Evolutionary conservation across 2,888 invertebrate species (phyloP), one percentile per base, ranked within the genome.

Genomic region (Metacarcinus magister): DNA sequence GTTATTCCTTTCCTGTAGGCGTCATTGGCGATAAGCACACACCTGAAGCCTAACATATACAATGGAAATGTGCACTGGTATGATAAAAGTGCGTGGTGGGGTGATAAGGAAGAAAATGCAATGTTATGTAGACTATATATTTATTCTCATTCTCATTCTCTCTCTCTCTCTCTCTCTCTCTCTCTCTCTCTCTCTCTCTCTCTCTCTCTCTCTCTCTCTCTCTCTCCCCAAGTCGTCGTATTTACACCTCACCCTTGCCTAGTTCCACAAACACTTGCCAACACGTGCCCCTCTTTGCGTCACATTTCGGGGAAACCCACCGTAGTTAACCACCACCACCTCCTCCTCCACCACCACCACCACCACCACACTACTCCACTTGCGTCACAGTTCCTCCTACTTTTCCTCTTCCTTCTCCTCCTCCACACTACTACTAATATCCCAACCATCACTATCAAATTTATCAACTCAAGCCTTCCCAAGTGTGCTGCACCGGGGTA

Each of bases 221-320:
- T 67, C 67, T 67, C n/a, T 67, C n/a, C 23, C n/a, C n/a, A 54
- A 54, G 3, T 8, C 54, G 54, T 54, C 2, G n/a, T 67, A 67
- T 67, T n/a, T 67, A 54, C 13, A 19, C 16, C 67, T 0, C 67
- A 23, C 67, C n/a, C 67, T n/a, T 19, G 16, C 23, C n/a, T 7
- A 67, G n/a, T n/a, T n/a, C 67, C 67, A 54, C 54, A 67, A 67
- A 67, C 67, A 67, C n/a, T 67, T 67, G 67, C 67, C 67, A 67
- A 67, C 67, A 67, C 67, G 67, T 67, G 67, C 67, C 67, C 67
- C 67, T 67, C 67, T 67, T 67, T 67, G 67, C 67, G 67, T 67
- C 67, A 67, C 67, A 67, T 67, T 67, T 67, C 67, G 67, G 67
- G 67, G 67, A 67, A 67, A 67, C 67, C 67, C 67, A 67, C n/a